Evolutionary conservation across 2,113 vertebrate species (phyloP).

Genomic region (Elephas maximus): DNA sequence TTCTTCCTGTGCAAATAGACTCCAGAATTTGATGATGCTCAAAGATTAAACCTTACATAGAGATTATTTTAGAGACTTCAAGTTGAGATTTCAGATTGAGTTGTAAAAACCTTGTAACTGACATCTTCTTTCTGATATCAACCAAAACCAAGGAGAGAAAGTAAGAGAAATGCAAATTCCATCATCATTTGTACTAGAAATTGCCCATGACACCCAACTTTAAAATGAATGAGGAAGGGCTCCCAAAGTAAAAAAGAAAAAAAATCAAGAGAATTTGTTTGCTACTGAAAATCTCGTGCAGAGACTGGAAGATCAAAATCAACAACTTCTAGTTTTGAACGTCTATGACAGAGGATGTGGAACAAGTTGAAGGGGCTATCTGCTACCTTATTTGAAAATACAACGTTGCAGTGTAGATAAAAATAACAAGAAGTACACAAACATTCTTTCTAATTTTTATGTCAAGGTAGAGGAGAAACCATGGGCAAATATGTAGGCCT

Average conservation of each 20-base stretch:
- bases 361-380: background rate
- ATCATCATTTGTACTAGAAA: background rate
- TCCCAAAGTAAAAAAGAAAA: background rate
- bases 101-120: background rate
- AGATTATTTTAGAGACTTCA: background rate
- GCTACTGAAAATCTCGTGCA: background rate
- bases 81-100: background rate
- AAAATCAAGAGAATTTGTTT: background rate
- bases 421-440: background rate
- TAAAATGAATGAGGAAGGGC: background rate
- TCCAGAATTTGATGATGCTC: background rate
- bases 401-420: background rate
- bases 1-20: background rate
- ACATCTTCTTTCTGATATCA: conserved; percentile 26
- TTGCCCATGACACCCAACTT: background rate
- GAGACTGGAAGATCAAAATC: background rate
- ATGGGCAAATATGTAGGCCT: too few species aligned
- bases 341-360: background rate
- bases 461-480: background rate
- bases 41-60: background rate
- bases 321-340: background rate
- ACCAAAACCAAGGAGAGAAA: background rate
- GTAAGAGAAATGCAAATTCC: background rate
- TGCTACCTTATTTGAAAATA: background rate
- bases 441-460: background rate